These are phyloP conservation scores for Choristoneura rosaceana DNA, from an alignment of 2,888 invertebrate species.

Conservation along the genomic window DNA sequence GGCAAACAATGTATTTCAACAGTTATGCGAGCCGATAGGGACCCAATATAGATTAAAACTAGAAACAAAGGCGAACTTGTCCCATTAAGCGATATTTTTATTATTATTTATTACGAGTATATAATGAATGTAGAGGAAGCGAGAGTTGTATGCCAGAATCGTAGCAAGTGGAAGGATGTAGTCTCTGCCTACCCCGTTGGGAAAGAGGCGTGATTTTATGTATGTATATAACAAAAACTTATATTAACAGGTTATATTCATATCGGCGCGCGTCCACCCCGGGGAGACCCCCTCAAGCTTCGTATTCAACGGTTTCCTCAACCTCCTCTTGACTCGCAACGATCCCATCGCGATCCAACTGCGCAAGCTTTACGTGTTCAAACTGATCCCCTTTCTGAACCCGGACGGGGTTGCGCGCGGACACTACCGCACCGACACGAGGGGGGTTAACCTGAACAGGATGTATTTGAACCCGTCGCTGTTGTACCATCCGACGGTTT, in stretches of 20 bases:
- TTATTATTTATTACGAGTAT: too few relatives aligned
- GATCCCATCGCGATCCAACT: slow-evolving; percentile 91
- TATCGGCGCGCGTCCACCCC: slow-evolving; percentile 96
- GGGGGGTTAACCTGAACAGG: slow-evolving; percentile 95
- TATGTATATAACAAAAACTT: background rate
- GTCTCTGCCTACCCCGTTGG: too few relatives aligned
- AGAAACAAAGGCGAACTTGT: too few relatives aligned
- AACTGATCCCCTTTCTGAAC: slow-evolving; percentile 95
- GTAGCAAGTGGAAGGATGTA: too few relatives aligned
- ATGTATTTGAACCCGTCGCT: slow-evolving; percentile 93
- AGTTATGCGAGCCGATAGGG: too few relatives aligned
- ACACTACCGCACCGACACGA: slow-evolving; percentile 94
- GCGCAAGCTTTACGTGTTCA: slow-evolving; percentile 93
- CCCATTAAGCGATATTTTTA: too few relatives aligned
- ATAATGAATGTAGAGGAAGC: too few relatives aligned
- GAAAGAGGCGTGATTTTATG: too few relatives aligned
- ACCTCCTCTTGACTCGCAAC: slow-evolving; percentile 90
- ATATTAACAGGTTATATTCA: slow-evolving; percentile 88
- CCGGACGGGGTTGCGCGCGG: slow-evolving; percentile 96
- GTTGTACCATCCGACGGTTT: slow-evolving; percentile 92
- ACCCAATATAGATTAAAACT: too few relatives aligned
- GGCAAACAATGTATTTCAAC: too few relatives aligned
- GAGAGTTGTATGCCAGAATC: too few relatives aligned
- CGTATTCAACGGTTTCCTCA: slow-evolving; percentile 95
- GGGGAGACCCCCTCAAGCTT: slow-evolving; percentile 97